phyloP scores from a whole-genome alignment of 2,888 invertebrate genomes.

The Eilema depressum region DNA sequence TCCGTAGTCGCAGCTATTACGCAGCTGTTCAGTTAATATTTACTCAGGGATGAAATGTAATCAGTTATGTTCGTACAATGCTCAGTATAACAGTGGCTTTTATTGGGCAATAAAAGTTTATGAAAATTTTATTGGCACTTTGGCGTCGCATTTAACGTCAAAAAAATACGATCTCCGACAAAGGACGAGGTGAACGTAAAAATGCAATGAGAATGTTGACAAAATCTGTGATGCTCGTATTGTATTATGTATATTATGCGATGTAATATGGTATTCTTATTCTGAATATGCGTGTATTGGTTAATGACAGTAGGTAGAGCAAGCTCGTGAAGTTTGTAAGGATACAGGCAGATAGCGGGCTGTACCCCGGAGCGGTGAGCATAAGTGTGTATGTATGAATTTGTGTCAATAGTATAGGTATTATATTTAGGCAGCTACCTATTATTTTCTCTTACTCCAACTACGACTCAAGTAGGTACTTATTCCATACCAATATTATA shows the following conservation, averaged over 20 bases:
- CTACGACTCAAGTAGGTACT: too few relatives aligned
- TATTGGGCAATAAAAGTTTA: constrained; percentile 59
- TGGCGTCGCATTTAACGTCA: constrained; percentile 42
- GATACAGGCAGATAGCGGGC: too few relatives aligned
- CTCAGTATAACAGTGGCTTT: constrained; percentile 42
- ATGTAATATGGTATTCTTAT: not conserved
- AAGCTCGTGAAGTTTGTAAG: too few relatives aligned
- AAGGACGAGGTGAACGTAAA: constrained; percentile 21
- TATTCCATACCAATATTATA: too few relatives aligned
- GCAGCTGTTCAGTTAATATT: constrained; percentile 1
- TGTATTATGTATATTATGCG: not conserved
- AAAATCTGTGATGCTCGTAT: constrained; percentile 19
- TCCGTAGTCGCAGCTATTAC: not conserved
- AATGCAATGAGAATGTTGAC: constrained; percentile 23
- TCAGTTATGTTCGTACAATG: constrained; percentile 34
- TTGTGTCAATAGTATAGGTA: too few relatives aligned
- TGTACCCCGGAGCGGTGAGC: too few relatives aligned
- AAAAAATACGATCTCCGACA: constrained; percentile 49
- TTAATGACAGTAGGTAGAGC: too few relatives aligned
- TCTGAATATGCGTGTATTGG: not conserved
- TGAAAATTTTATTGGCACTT: constrained; percentile 60
- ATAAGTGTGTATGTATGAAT: too few relatives aligned
- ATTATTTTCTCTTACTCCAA: too few relatives aligned
- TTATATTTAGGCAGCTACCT: too few relatives aligned
- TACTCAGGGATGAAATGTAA: constrained; percentile 30